These are phyloP conservation scores for Lytechinus variegatus DNA, from an alignment of 35 echinoderm and acorn worm genomes.

Conservation along the genomic window DNA sequence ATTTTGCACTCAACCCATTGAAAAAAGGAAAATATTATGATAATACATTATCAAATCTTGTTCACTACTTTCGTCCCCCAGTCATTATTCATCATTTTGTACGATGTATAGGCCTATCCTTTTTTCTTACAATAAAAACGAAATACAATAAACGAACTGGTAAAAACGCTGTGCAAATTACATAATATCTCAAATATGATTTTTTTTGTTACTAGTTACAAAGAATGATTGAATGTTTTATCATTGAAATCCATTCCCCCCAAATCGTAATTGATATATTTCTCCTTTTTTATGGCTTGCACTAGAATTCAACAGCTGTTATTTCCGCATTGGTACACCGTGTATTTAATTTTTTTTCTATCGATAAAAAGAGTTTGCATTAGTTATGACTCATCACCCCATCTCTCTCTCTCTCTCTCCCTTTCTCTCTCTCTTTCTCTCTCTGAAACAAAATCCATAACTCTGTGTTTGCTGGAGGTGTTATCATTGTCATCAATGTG, in stretches of 20 bases:
- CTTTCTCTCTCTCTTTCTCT: not conserved
- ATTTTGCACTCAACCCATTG: no score
- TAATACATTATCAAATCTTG: no score
- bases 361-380: not conserved
- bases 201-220: not conserved
- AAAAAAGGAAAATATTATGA: no score
- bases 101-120: no score
- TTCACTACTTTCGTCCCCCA: no score
- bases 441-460: slow-evolving; percentile 4
- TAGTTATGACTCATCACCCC: not conserved
- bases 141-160: no score
- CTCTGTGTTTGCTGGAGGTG: not conserved
- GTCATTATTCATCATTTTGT: no score
- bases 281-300: not conserved
- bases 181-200: not conserved
- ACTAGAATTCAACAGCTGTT: not conserved
- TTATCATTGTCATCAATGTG: slow-evolving; percentile 12
- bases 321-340: not conserved
- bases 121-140: not conserved
- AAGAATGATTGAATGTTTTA: not conserved
- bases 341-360: not conserved
- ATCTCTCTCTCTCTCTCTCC: not conserved
- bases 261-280: not conserved
- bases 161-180: not conserved
- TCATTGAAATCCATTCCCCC: not conserved